Evolutionary conservation across 53 echinoderm and acorn worm species (phyloP).

Genomic region (Patiria pectinifera): DNA sequence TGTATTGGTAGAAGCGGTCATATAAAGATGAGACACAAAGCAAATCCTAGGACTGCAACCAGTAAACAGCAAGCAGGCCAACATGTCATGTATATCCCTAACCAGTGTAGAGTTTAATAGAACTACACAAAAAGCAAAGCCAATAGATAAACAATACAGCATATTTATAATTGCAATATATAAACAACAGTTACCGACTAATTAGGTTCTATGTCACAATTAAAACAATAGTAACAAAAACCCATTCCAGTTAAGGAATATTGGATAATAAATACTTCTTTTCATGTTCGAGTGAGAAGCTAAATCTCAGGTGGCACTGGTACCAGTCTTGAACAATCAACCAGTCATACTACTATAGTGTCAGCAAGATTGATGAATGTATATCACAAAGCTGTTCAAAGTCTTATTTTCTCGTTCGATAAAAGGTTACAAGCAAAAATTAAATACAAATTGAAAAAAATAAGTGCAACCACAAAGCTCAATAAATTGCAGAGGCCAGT

Average conservation of each 20-base stretch:
- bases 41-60: not conserved
- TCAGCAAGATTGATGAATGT: not conserved
- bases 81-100: conserved; percentile 35
- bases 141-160: conserved; percentile 58
- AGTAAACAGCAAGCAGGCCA: not conserved
- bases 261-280: not conserved
- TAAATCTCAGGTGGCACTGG: not conserved
- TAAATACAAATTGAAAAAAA: no score
- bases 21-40: not conserved
- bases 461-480: no score
- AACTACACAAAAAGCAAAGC: conserved; percentile 63
- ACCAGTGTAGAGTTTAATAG: conserved; percentile 58
- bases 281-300: not conserved
- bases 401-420: not conserved
- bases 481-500: no score
- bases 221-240: conserved; percentile 49
- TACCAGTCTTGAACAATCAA: not conserved
- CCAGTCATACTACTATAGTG: not conserved
- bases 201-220: conserved; percentile 47
- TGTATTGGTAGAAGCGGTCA: not conserved
- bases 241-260: not conserved
- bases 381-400: not conserved
- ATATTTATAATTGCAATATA: conserved; percentile 52
- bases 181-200: conserved; percentile 49
- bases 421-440: not conserved